A percentile compares a stretch with the other conserved stretches of the same genome.
Evolutionary conservation across 1,140 invertebrate genomes (phyloP).

Genomic region (Ceratitis capitata): DNA sequence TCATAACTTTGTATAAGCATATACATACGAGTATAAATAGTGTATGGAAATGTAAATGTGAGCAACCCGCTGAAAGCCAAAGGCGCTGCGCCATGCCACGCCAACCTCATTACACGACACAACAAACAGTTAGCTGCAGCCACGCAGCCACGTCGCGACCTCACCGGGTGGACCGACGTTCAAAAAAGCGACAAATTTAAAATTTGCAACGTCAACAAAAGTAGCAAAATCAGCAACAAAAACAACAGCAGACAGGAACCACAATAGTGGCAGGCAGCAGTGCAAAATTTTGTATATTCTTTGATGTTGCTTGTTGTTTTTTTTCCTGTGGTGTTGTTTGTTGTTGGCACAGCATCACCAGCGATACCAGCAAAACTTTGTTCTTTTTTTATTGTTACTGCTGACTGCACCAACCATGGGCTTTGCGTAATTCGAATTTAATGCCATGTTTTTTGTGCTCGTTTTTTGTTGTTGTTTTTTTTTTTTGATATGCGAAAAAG

Average conservation of each 20-base stretch:
- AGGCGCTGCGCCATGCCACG: not conserved
- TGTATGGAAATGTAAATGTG: not conserved
- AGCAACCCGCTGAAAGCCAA: not conserved
- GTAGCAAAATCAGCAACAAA: not conserved
- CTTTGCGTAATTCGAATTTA: constrained; percentile 28
- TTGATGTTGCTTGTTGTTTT: not conserved
- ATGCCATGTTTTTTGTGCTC: not conserved
- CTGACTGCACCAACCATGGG: not conserved
- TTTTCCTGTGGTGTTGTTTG: not conserved
- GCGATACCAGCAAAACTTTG: not conserved
- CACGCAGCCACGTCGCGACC: not conserved
- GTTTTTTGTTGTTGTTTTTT: no score
- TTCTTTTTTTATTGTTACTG: not conserved
- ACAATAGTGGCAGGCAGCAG: not conserved
- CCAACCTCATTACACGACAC: not conserved
- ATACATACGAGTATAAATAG: not conserved
- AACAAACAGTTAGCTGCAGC: not conserved
- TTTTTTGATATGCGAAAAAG: not conserved
- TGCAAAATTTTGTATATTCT: not conserved
- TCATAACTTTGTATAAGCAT: not conserved
- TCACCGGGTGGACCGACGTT: not conserved
- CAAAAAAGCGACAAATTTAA: constrained; percentile 15
- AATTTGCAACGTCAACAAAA: not conserved
- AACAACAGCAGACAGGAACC: not conserved
- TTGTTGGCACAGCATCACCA: not conserved